These are phyloP conservation scores for Pachydiplax longipennis DNA, from an alignment of 2,888 invertebrate species.

Conservation along the genomic window DNA sequence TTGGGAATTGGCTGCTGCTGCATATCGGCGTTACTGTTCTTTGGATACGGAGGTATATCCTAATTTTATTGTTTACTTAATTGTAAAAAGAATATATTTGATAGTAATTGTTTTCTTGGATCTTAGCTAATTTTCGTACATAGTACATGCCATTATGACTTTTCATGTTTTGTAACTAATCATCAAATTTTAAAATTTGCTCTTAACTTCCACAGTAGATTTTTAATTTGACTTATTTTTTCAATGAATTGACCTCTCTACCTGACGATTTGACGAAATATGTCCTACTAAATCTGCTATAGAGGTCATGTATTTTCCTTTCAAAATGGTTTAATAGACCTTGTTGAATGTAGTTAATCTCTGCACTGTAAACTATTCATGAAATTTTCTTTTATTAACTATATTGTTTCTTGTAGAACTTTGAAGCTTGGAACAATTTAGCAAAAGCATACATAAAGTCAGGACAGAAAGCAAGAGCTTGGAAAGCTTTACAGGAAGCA, in stretches of 20 bases:
- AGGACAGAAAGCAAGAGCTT: slow-evolving; percentile 85
- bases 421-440: slow-evolving; percentile 98
- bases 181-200: too few species aligned
- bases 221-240: too few species aligned
- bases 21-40: slow-evolving; percentile 85
- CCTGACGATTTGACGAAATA: too few species aligned
- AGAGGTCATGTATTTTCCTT: too few species aligned
- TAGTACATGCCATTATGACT: too few species aligned
- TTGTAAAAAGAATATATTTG: background rate
- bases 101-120: too few species aligned
- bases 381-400: background rate
- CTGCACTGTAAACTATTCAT: background rate
- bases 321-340: too few species aligned
- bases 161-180: background rate
- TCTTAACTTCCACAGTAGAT: too few species aligned
- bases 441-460: slow-evolving; percentile 91
- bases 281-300: too few species aligned
- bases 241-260: too few species aligned
- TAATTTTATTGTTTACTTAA: background rate
- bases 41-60: slow-evolving; percentile 74
- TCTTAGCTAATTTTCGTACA: too few species aligned
- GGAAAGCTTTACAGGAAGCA: slow-evolving; percentile 85
- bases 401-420: slow-evolving; percentile 68
- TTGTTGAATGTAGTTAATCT: too few species aligned
- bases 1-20: slow-evolving; percentile 83